Conservation (phyloP, 2,113 vertebrate genomes). For the Ceyx margarethae region DNA sequence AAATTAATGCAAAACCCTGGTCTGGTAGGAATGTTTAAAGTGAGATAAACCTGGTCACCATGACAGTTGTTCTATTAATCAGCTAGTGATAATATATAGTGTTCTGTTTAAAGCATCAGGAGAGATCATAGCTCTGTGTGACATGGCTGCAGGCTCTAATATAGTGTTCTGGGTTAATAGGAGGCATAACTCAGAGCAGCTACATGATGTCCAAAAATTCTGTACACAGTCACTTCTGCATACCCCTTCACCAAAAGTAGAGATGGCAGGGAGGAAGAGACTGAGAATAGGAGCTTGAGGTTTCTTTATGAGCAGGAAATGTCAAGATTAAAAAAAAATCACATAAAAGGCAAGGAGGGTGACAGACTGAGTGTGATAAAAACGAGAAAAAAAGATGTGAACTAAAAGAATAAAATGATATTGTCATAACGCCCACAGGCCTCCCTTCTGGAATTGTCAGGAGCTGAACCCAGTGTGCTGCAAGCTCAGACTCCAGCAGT, state of each 20-base stretch:
- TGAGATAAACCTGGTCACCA: not conserved
- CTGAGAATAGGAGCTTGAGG: not conserved
- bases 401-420: constrained; percentile 9
- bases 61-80: not conserved
- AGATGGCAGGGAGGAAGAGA: not conserved
- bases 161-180: not conserved
- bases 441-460: constrained; percentile 35
- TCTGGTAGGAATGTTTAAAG: not conserved
- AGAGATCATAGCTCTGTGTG: not conserved
- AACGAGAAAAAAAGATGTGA: not conserved
- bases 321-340: not conserved
- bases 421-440: constrained; percentile 34
- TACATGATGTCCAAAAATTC: not conserved
- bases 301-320: not conserved
- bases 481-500: constrained; percentile 37
- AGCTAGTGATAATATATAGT: not conserved
- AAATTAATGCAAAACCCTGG: not conserved
- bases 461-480: constrained; percentile 7
- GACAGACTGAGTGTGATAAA: not conserved
- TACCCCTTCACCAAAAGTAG: fast-evolving
- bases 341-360: not conserved
- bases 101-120: not conserved
- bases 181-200: not conserved
- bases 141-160: not conserved
- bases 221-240: not conserved